These are phyloP conservation scores for Pecten maximus DNA, from an alignment of 2,888 invertebrate species.

Conservation along the genomic window DNA sequence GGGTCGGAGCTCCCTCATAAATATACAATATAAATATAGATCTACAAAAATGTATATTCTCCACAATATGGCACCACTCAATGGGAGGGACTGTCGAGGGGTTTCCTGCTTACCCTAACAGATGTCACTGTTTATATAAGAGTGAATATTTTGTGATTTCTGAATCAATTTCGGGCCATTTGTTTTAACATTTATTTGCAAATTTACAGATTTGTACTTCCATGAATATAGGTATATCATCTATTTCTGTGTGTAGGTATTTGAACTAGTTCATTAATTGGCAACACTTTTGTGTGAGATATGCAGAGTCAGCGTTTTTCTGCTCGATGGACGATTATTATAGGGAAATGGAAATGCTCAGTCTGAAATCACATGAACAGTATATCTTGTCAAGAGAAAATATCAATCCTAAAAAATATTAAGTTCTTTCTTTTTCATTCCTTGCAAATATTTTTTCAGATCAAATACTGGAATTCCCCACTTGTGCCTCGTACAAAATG, in stretches of 20 bases:
- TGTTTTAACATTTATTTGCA: too few relatives aligned
- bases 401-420: background rate
- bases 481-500: background rate
- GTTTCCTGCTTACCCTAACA: background rate
- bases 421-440: background rate
- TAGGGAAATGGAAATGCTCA: background rate
- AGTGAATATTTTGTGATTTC: background rate
- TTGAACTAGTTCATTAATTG: background rate
- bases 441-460: background rate
- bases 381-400: background rate
- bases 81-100: background rate
- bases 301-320: background rate
- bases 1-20: background rate
- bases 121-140: background rate
- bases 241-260: background rate
- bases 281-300: background rate
- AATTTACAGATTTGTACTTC: background rate
- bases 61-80: background rate
- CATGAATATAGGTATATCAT: background rate
- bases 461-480: background rate
- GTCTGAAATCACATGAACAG: background rate
- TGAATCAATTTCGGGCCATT: background rate
- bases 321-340: background rate
- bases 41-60: background rate
- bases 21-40: conserved; percentile 14